Evolutionary conservation across 2,797 vertebrate species (phyloP), one percentile per base, ranked within the genome.

Genomic region (Yasuhikotakia modesta): DNA sequence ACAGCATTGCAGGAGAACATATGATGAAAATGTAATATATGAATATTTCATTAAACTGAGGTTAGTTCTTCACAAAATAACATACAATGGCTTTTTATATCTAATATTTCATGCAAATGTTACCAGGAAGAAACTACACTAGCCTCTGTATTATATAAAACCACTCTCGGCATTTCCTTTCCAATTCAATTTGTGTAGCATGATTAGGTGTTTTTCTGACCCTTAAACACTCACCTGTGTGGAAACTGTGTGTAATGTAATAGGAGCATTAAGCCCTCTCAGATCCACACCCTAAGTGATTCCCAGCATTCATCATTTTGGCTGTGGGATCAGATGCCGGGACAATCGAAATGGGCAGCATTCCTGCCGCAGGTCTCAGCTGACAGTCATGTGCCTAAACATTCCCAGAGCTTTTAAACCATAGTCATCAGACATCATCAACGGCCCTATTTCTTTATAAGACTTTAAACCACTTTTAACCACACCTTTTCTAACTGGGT

Each of bases 331-430:
- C 66, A 84, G 66, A 80, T 78, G 76, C 35, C 52, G 52, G 70
- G 71, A 57, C 52, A 55, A 73, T 78, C 73, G 66, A 27, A 27
- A 76, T 83, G 82, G 79, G 57, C 65, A 16, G 27, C 80, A 64
- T 81, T 84, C 79, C 70, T 80, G 82, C 73, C 68, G 79, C 70
- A 81, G 78, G 70, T 86, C 85, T 91, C 89, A 91, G 86, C 89
- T 88, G 89, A 90, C 82, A 87, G 88, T 87, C 89, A 86, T 85
- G 82, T 80, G 85, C 85, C 55, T 71, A 35, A 43, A 21, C 32
- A 27, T 89, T 90, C 70, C 43, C 1, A 43, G 88, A 85, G n/a
- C 65, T 58, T 63, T 19, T n/a, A 16, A 17, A 45, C 35, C 32
- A 52, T 35, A 61, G 32, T 46, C 35, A 16, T 48, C 27, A 70